Evolutionary conservation across 2,113 vertebrate species (phyloP), one percentile per base, ranked within the genome.

Genomic region (Amblyornis subalaris): DNA sequence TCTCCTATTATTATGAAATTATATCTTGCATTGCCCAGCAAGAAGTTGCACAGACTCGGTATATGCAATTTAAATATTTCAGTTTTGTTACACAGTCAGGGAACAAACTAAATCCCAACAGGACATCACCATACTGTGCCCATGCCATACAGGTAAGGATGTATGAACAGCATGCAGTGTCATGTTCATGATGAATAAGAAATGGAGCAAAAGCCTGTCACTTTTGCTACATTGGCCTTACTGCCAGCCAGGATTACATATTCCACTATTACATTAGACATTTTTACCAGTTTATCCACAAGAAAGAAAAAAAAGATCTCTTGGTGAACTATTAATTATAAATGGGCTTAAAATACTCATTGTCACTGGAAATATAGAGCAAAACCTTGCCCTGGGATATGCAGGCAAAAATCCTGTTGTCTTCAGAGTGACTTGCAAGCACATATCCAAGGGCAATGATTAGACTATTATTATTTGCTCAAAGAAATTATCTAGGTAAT

Each of bases 401-500:
- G 22, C n/a, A 82, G 58, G 23, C 31, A 70, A 66, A 88, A 77
- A n/a, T 72, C 35, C 7, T 85, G 29, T 50, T 88, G 33, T 83
- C 64, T 91, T 93, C 44, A 70, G 65, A 85, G 64, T 54, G 33
- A 71, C 33, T 87, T 66, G 35, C 25, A 70, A 88, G 47, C 44
- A 60, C 50, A 58, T 88, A 89, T 48, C 71, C 72, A 73, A 71
- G 28, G 77, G 91, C 75, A 88, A 33, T 53, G 65, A 90, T 77
- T 86, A 82, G 28, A 12, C 31, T 66, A 38, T 74, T 81, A 74
- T 62, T 91, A 72, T 90, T 90, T 83, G 23, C 42, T 79, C 50
- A 79, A 83, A 91, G 74, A 91, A 91, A 77, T 85, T 84, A 93
- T 18, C 44, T 48, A 96, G 85, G 91, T 93, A 74, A 76, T 87